These are phyloP conservation scores for Mesorhabditis sp. DNA, from an alignment of 2,888 invertebrate species.

Conservation along the genomic window DNA sequence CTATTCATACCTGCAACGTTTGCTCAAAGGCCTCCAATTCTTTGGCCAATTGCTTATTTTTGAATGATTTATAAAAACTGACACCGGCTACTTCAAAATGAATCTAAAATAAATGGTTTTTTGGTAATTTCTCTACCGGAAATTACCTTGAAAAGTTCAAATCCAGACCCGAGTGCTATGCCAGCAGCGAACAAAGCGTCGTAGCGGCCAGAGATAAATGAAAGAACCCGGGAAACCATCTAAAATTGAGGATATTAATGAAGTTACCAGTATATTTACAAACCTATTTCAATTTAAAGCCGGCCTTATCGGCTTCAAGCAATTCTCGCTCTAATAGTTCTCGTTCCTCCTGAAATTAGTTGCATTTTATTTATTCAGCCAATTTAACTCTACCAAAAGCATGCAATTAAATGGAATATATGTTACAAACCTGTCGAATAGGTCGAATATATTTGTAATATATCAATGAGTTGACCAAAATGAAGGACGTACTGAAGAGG, in stretches of 20 bases:
- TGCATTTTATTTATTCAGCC: too few species aligned
- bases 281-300: slow-evolving; percentile 36
- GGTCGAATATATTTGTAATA: slow-evolving; percentile 53
- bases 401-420: not conserved
- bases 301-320: slow-evolving; percentile 53
- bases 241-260: slow-evolving; percentile 6
- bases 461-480: slow-evolving; percentile 45
- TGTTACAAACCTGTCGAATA: slow-evolving; percentile 25
- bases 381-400: not conserved
- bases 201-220: slow-evolving; percentile 16
- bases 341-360: slow-evolving; percentile 32
- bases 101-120: not conserved
- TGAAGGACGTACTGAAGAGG: slow-evolving; percentile 48
- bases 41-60: slow-evolving; percentile 46
- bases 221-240: slow-evolving; percentile 19
- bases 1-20: not conserved
- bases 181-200: slow-evolving; percentile 36
- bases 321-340: slow-evolving; percentile 50
- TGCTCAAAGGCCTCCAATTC: slow-evolving; percentile 46
- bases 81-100: slow-evolving; percentile 37
- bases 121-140: not conserved
- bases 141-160: slow-evolving; percentile 48
- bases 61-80: slow-evolving; percentile 48
- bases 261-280: not conserved
- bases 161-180: slow-evolving; percentile 42